Evolutionary conservation across 2,113 vertebrate genomes (phyloP).

Genomic region (Mirounga angustirostris): DNA sequence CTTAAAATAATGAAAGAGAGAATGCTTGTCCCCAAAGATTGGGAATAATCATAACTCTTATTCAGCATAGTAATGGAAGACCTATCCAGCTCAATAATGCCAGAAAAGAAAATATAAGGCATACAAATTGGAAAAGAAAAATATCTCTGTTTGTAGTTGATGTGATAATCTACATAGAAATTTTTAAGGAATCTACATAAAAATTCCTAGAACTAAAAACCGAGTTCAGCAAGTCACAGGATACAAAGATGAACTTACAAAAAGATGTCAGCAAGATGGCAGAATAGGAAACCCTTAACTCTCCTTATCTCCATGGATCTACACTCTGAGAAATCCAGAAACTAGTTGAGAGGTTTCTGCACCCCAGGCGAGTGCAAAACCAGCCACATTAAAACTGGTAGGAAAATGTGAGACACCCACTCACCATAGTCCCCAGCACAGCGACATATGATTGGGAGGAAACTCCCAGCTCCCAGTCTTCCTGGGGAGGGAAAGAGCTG

Average conservation of each 20-base stretch:
- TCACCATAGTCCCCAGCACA: neutral
- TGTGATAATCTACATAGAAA: neutral
- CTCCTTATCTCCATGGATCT: neutral
- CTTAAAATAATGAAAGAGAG: neutral
- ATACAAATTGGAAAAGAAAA: neutral
- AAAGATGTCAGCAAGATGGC: neutral
- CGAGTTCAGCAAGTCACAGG: neutral
- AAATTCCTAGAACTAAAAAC: neutral
- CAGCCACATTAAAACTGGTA: neutral
- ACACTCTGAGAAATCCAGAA: neutral
- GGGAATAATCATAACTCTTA: neutral
- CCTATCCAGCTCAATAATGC: neutral
- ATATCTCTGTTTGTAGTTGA: neutral
- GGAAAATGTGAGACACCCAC: neutral
- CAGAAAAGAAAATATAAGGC: neutral
- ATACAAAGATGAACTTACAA: neutral
- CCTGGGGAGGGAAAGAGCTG: neutral
- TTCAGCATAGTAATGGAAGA: neutral
- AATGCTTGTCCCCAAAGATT: neutral
- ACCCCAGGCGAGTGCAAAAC: neutral
- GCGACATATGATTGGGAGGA: neutral
- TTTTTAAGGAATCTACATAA: neutral
- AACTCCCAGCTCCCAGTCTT: neutral
- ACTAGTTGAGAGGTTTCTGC: neutral
- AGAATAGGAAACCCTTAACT: neutral